These are phyloP conservation scores for Leptinotarsa rubiginosa DNA, from an alignment of 2,888 invertebrate species.

Conservation along the genomic window DNA sequence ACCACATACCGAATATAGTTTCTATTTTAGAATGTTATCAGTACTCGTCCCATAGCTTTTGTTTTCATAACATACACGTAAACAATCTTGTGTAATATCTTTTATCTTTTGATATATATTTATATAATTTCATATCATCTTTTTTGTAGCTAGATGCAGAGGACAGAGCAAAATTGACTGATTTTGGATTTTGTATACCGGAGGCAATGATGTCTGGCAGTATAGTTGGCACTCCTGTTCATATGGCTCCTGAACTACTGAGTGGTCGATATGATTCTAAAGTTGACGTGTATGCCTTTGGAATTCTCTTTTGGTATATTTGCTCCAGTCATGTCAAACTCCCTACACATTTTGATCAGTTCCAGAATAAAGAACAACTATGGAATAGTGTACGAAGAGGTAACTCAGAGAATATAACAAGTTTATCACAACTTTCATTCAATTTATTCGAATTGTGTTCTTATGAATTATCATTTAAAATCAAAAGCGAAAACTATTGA, in stretches of 20 bases:
- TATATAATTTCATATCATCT: background rate
- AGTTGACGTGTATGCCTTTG: slow-evolving; percentile 92
- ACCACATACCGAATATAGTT: too few species aligned
- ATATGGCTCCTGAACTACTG: slow-evolving; percentile 92
- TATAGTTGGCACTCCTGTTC: slow-evolving; percentile 88
- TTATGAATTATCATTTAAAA: too few species aligned
- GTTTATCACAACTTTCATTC: too few species aligned
- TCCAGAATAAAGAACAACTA: slow-evolving; percentile 86
- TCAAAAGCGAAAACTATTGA: too few species aligned
- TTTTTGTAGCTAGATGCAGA: slow-evolving; percentile 72
- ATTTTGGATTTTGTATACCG: slow-evolving; percentile 90
- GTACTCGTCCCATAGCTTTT: too few species aligned
- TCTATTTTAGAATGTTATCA: too few species aligned
- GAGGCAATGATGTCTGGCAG: slow-evolving; percentile 92
- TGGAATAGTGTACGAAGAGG: slow-evolving; percentile 88
- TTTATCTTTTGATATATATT: too few species aligned
- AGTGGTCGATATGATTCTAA: slow-evolving; percentile 84
- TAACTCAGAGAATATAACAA: slow-evolving; percentile 57
- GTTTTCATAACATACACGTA: too few species aligned
- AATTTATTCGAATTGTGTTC: too few species aligned
- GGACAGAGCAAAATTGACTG: slow-evolving; percentile 84
- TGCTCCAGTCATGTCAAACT: slow-evolving; percentile 85
- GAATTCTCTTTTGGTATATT: slow-evolving; percentile 90
- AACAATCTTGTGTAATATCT: too few species aligned
- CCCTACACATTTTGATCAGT: slow-evolving; percentile 84